phyloP scores from a whole-genome alignment of 2,113 vertebrate genomes.

The Pelmatolapia mariae region DNA sequence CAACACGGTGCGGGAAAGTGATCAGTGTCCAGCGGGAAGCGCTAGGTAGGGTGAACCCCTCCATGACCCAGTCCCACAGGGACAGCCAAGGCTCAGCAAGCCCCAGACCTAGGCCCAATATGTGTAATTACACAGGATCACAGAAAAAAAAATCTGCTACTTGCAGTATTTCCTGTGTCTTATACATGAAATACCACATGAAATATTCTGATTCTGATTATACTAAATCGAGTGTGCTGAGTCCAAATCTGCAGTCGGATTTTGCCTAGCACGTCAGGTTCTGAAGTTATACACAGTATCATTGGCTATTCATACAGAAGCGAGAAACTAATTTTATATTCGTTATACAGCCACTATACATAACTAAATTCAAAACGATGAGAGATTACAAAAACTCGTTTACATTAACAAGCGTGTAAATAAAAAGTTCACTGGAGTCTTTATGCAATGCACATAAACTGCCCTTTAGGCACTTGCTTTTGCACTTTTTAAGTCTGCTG shows the following conservation, averaged over 20 bases:
- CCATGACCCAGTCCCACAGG: background rate
- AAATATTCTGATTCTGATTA: background rate
- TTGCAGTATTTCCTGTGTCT: background rate
- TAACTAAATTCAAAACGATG: background rate
- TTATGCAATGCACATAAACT: background rate
- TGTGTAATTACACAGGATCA: background rate
- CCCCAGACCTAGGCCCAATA: background rate
- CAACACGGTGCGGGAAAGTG: background rate
- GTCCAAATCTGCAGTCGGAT: background rate
- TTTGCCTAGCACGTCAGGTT: background rate
- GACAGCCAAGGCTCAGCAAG: background rate
- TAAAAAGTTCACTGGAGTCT: background rate
- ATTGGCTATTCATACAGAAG: background rate
- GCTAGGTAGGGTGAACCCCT: background rate
- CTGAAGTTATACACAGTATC: background rate
- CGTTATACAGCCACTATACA: background rate
- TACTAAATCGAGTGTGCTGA: background rate
- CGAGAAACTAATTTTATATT: background rate
- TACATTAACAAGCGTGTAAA: background rate
- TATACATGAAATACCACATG: background rate
- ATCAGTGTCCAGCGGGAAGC: background rate
- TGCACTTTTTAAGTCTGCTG: background rate
- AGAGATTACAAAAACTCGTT: fast-evolving
- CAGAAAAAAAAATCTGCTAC: background rate
- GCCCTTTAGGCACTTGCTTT: background rate